Evolutionary conservation across 2,888 invertebrate genomes (phyloP).

Genomic region (Lucinisca nassula): DNA sequence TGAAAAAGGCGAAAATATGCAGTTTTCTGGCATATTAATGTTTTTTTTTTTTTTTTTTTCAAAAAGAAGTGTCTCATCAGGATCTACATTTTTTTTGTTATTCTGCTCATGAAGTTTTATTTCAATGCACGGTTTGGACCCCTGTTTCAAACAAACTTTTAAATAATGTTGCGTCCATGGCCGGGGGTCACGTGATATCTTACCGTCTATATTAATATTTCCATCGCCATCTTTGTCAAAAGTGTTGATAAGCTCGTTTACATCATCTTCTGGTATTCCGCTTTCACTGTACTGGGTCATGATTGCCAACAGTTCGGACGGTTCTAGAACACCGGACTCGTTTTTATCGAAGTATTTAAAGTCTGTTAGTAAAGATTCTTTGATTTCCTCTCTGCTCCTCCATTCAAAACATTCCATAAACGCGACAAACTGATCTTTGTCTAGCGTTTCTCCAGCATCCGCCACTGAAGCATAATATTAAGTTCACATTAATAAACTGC

Average conservation of each 20-base stretch:
- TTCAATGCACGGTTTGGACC: no score
- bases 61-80: no score
- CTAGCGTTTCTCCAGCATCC: conserved; percentile 48
- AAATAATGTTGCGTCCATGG: no score
- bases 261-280: conserved; percentile 35
- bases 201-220: conserved; percentile 48
- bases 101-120: no score
- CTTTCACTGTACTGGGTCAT: conserved; percentile 45
- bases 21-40: no score
- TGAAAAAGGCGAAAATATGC: no score
- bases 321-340: conserved; percentile 20
- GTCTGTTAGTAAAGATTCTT: conserved; percentile 26
- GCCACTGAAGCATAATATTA: neutral
- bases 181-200: no score
- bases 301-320: conserved; percentile 37
- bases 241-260: conserved; percentile 23
- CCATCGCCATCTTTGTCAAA: conserved; percentile 52
- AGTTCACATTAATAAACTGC: no score
- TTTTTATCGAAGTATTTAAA: conserved; percentile 45
- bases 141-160: no score
- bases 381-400: conserved; percentile 35
- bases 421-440: conserved; percentile 48
- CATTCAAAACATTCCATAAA: conserved; percentile 51
- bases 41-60: no score
- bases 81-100: no score